phyloP scores from a whole-genome alignment of 1,140 invertebrate genomes.

The Calephelis virginiensis region DNA sequence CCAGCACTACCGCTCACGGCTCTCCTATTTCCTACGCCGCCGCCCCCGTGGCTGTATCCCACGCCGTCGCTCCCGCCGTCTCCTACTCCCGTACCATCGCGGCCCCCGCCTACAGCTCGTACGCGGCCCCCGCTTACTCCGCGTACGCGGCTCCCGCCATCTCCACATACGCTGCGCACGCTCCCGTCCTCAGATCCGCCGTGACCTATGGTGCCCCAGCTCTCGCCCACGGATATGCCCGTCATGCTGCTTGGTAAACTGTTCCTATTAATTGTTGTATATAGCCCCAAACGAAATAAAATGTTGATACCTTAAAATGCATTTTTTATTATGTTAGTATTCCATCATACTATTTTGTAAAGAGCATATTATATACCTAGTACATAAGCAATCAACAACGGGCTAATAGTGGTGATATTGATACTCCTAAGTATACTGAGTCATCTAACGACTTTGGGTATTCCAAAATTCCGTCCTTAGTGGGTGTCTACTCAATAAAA shows the following conservation, averaged over 20 bases:
- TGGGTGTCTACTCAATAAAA: too few relatives aligned
- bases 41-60: slow-evolving; percentile 29
- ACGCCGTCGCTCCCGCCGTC: slow-evolving; percentile 35
- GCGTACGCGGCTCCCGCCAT: slow-evolving; percentile 38
- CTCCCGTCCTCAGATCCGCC: slow-evolving; percentile 25
- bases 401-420: too few relatives aligned
- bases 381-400: too few relatives aligned
- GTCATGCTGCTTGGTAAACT: slow-evolving; percentile 51
- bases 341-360: too few relatives aligned
- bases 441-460: too few relatives aligned
- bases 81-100: slow-evolving; percentile 33
- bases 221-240: slow-evolving; percentile 31
- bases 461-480: too few relatives aligned
- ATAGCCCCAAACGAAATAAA: too few relatives aligned
- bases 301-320: too few relatives aligned
- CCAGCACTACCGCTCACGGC: slow-evolving; percentile 47
- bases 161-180: slow-evolving; percentile 20
- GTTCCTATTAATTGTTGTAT: background rate
- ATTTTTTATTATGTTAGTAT: too few relatives aligned
- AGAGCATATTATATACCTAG: too few relatives aligned
- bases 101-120: slow-evolving; percentile 23
- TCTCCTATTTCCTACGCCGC: slow-evolving; percentile 40
- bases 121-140: slow-evolving; percentile 29
- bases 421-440: too few relatives aligned
- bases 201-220: slow-evolving; percentile 28